phyloP scores from a whole-genome alignment of 1,140 invertebrate genomes.

The Drosophila insularis region DNA sequence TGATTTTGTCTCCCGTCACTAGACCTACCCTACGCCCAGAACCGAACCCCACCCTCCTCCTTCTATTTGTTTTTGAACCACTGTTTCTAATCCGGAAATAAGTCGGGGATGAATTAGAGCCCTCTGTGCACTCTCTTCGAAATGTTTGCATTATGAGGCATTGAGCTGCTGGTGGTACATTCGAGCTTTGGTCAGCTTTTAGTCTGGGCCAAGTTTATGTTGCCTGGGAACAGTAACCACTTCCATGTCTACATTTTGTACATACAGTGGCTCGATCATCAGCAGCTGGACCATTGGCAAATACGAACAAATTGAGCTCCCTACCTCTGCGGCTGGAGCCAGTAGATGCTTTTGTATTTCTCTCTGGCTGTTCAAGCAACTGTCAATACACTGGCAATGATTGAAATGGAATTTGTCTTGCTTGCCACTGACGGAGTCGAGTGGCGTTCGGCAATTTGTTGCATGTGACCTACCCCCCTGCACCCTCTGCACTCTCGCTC shows the following conservation, averaged over 20 bases:
- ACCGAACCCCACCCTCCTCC: no score
- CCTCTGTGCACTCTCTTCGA: slow-evolving; percentile 52
- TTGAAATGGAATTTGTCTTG: slow-evolving; percentile 76
- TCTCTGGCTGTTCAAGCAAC: slow-evolving; percentile 32
- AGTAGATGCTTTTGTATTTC: slow-evolving; percentile 11
- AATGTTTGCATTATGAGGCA: slow-evolving; percentile 78
- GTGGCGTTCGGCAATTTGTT: slow-evolving; percentile 63
- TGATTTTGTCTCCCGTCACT: no score
- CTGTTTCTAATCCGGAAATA: slow-evolving; percentile 51
- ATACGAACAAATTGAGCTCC: slow-evolving; percentile 43
- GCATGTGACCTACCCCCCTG: slow-evolving; percentile 28
- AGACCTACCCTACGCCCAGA: no score
- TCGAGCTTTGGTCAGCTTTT: slow-evolving; percentile 6
- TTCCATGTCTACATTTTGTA: slow-evolving; percentile 10
- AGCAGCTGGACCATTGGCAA: slow-evolving; percentile 55
- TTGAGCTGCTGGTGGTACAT: slow-evolving; percentile 28
- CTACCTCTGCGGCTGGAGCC: neutral
- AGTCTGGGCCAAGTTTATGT: neutral
- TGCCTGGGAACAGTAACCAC: slow-evolving; percentile 23
- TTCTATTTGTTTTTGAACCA: slow-evolving; percentile 4
- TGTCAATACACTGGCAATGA: slow-evolving; percentile 74
- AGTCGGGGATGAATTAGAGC: slow-evolving; percentile 37
- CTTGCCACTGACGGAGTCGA: slow-evolving; percentile 63
- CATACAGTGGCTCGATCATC: slow-evolving; percentile 56
- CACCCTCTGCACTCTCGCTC: neutral